Base-by-base conservation (phyloP, 2,797 vertebrate genomes). In the Aldrovandia affinis region DNA sequence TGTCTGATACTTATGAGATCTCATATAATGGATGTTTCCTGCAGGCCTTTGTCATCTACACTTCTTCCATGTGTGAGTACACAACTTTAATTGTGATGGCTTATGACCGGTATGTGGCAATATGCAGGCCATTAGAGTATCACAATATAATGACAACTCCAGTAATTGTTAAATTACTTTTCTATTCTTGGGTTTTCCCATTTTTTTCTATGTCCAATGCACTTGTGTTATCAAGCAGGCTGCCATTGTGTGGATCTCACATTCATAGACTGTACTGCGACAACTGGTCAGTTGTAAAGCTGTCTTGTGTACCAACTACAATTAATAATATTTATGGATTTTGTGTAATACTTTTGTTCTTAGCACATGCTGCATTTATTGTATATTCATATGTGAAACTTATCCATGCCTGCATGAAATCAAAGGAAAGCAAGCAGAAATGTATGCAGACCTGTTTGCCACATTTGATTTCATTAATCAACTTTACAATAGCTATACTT, bases 81-180 rank as follows among this genome's bases (percentile, higher is more conserved):
- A 86, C 80, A 22, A 89, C 92, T 52, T 86, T 95, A 52, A 91
- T 92, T 8, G 85, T 92, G 2, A 94, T 94, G 94, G 90, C 89
- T 78, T 95, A 93, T 39, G 92, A 95, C 84, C 89, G 94, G 85
- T 94, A 91, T 78, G 22, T 89, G 30, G 92, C 93, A 0, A 94
- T 95, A 83, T 93, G 92, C 79, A 61, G 57, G n/a, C 94, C 94
- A 14, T 88, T 94, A 15, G 88, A 91, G 55, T 94, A 95, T 86
- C 87, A 91, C 73, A 88, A 36, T 36, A 89, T 92, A 73, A 90
- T 92, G 89, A 89, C 88, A 87, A 88, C 3, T 70, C 12, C 12
- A 1, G 3, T 20, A 36, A 3, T 70, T 39, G 12, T 70, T n/a
- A 70, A 70, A 70, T 33, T 36, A 22, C 33, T 70, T 15, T 22